Conservation (phyloP, 2,888 invertebrate species). For the Piscicola geometra region DNA sequence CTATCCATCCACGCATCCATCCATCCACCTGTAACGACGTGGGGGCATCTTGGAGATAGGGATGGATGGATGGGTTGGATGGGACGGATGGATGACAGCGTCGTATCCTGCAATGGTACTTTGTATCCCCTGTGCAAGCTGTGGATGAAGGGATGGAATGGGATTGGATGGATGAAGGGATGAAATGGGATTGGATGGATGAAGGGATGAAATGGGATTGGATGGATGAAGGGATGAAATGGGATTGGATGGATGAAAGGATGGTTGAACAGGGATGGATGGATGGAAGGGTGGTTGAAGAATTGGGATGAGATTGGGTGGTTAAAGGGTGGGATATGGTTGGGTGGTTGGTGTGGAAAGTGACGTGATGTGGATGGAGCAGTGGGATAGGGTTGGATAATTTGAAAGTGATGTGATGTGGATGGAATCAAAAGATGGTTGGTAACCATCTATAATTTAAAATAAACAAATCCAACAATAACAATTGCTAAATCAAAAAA, state of each 20-base stretch:
- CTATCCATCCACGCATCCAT: neutral
- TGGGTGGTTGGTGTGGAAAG: neutral
- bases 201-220: neutral
- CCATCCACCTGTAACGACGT: constrained; percentile 53
- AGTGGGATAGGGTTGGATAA: no score
- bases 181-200: constrained; percentile 6
- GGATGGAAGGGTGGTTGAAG: neutral
- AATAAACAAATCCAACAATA: no score
- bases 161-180: constrained; percentile 56
- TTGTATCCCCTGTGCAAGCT: constrained; percentile 91
- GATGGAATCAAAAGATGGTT: no score
- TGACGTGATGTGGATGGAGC: no score
- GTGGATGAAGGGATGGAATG: constrained; percentile 59
- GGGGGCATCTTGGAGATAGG: constrained; percentile 66
- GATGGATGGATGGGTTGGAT: constrained; percentile 54
- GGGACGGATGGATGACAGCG: constrained; percentile 62
- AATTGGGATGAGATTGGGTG: neutral
- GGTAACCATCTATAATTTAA: no score
- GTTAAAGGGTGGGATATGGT: no score
- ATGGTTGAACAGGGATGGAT: neutral
- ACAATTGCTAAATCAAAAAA: no score
- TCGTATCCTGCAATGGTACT: constrained; percentile 86
- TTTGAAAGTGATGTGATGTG: no score
- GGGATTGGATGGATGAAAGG: neutral
- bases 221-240: neutral